These are phyloP conservation scores for Trinorchestia longiramus DNA, from an alignment of 1,140 invertebrate genomes.

Conservation along the genomic window DNA sequence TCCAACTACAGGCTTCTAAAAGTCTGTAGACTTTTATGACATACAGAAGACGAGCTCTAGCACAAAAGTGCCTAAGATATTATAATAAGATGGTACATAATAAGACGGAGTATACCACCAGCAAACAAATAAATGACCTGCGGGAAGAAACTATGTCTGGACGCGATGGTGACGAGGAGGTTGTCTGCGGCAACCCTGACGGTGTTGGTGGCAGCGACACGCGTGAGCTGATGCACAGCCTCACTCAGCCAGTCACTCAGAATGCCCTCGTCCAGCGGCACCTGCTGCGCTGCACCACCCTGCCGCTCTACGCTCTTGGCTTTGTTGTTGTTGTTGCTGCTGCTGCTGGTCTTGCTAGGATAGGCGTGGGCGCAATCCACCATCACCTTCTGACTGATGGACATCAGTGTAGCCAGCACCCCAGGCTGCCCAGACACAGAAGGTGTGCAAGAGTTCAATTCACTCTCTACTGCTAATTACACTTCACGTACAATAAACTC, in stretches of 20 bases:
- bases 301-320: background rate
- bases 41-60: too few relatives aligned
- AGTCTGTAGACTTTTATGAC: too few relatives aligned
- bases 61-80: too few relatives aligned
- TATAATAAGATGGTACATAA: background rate
- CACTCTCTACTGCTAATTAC: too few relatives aligned
- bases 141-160: constrained; percentile 2
- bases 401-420: constrained; percentile 20
- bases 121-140: background rate
- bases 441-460: background rate
- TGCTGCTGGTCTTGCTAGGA: background rate
- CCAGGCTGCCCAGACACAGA: constrained; percentile 9
- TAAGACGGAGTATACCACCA: background rate
- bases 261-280: constrained; percentile 12
- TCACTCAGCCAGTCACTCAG: constrained; percentile 11
- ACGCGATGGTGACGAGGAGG: constrained; percentile 27
- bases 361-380: background rate
- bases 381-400: constrained; percentile 44
- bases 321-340: background rate
- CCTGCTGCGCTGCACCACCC: background rate
- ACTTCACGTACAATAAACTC: too few relatives aligned
- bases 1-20: too few relatives aligned
- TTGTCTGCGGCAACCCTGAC: constrained; percentile 27
- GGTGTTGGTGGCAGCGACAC: constrained; percentile 33
- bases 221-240: constrained; percentile 32